A percentile compares a stretch with the other conserved stretches of the same genome.
phyloP scores from a whole-genome alignment of 2,113 vertebrate genomes.

The Phrynocephalus versicolor region DNA sequence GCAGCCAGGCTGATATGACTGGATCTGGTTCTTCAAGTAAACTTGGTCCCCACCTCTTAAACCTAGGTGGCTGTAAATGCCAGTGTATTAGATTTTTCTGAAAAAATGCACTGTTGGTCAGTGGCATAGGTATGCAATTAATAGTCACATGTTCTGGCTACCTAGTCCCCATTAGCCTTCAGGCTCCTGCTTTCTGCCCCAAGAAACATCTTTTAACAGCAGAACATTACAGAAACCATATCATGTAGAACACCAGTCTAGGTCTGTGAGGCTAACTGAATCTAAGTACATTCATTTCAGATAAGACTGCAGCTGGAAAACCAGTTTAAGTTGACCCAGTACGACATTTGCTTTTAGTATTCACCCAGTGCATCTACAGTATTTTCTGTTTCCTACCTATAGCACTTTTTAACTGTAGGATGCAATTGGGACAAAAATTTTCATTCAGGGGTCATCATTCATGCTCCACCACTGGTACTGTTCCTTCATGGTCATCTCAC shows the following conservation, averaged over 20 bases:
- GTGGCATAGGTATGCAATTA: not conserved
- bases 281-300: not conserved
- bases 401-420: no score
- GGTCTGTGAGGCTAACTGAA: not conserved
- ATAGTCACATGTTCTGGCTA: not conserved
- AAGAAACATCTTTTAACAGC: not conserved
- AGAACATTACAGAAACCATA: not conserved
- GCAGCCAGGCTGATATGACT: not conserved
- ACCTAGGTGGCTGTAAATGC: not conserved
- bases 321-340: no score
- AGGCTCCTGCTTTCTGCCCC: not conserved
- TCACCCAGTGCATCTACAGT: no score
- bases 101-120: not conserved
- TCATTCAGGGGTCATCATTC: no score
- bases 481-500: no score
- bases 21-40: not conserved
- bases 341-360: no score
- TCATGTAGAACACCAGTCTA: not conserved
- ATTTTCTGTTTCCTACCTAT: no score
- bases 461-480: no score
- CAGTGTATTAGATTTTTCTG: no score
- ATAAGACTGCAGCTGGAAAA: not conserved
- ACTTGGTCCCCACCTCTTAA: not conserved
- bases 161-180: not conserved
- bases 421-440: no score